Evolutionary conservation across 2,888 invertebrate species (phyloP), one percentile per base, ranked within the genome.

Genomic region (Nycteola revayana): DNA sequence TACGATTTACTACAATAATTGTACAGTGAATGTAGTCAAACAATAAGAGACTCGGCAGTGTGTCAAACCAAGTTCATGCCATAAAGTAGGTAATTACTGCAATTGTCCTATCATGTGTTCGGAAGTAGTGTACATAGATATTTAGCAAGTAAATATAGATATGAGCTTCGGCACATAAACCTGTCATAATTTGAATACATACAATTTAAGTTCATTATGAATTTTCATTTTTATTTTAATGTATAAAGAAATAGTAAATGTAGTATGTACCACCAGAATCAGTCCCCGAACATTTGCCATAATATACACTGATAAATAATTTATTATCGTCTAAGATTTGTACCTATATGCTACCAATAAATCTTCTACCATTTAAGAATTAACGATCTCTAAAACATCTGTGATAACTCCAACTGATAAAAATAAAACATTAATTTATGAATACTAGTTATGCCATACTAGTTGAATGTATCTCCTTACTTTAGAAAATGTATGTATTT

Each of bases 301-400:
- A 64, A 64, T 69, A 66, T 50, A 50, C 41, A 47, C 45, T 50
- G 55, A 62, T 66, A 57, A 66, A 56, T 65, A 60, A 59, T 60
- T 54, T 61, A 46, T 64, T 53, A 48, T 56, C 48, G 47, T 61
- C 44, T 56, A 54, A 61, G 50, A 57, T 60, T 56, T 57, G 54
- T 57, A 55, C 54, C 55, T 66, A 56, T 57, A 55, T 52, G 49
- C 67, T 66, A 65, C 69, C 70, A 74, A 69, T 74, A 66, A 68
- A 69, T 75, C 70, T 76, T 66, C 75, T 86, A 86, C 76, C 72
- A 78, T 61, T 63, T 87, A 87, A 85, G 85, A 74, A 79, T 77
- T 60, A 72, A 85, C 79, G 87, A 88, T 88, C 88, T 87, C 88
- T 81, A 74, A 83, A 79, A 81, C 74, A 84, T 84, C 87, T 88